Conservation (phyloP, 2,113 vertebrate species). For the Erpornis zantholeuca region DNA sequence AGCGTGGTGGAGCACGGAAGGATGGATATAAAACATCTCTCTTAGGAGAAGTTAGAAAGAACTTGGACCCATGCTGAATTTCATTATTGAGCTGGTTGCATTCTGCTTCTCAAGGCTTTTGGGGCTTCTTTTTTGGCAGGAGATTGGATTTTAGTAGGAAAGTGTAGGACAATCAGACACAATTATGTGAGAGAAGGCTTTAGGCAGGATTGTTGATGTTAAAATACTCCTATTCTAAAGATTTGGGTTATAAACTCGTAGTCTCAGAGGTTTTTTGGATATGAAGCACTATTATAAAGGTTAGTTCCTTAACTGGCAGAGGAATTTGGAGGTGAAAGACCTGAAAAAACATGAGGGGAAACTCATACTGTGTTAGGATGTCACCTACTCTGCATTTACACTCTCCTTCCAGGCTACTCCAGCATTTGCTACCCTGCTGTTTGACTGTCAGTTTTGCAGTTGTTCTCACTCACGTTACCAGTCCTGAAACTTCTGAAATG, state of each 20-base stretch:
- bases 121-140: background rate
- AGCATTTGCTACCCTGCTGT: background rate
- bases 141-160: background rate
- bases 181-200: background rate
- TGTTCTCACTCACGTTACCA: background rate
- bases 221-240: rapidly evolving
- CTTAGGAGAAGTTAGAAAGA: background rate
- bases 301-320: background rate
- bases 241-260: background rate
- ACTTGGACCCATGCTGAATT: rapidly evolving
- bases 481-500: background rate
- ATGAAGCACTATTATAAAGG: background rate
- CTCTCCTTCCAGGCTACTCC: background rate
- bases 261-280: background rate
- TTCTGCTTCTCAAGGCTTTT: background rate
- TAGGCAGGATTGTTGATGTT: rapidly evolving
- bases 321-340: background rate
- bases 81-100: rapidly evolving
- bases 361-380: background rate
- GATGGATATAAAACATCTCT: background rate
- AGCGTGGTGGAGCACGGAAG: rapidly evolving
- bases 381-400: background rate
- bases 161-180: background rate
- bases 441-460: background rate
- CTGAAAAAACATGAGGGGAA: background rate